Conservation (phyloP, 2,888 invertebrate genomes). For the Oconnorella tubifera region DNA sequence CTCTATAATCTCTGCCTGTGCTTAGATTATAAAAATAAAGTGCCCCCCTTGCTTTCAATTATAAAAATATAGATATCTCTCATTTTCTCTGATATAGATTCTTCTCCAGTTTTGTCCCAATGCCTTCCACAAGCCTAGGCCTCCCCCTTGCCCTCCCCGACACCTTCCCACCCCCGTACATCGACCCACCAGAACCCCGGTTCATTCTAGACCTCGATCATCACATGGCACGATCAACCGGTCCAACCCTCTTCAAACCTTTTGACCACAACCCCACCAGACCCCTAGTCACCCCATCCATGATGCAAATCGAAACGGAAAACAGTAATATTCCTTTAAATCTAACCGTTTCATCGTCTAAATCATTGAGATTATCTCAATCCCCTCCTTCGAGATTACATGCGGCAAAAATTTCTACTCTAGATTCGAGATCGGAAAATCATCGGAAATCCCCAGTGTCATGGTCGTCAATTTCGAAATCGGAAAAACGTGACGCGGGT, state of each 20-base stretch:
- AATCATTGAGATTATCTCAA: no score
- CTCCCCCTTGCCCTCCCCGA: no score
- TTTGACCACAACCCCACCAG: not conserved
- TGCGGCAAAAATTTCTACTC: not conserved
- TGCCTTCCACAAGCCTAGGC: not conserved
- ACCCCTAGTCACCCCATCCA: not conserved
- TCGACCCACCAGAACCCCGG: constrained; percentile 8
- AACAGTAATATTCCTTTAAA: constrained; percentile 10
- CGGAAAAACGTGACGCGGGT: no score
- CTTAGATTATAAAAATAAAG: no score
- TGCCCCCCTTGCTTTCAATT: no score
- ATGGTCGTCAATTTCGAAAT: not conserved
- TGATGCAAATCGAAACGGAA: constrained; percentile 1
- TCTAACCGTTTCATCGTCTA: constrained; percentile 9
- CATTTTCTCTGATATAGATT: no score
- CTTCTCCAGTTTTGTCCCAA: constrained; percentile 16
- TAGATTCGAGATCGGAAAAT: not conserved
- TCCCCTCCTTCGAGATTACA: no score
- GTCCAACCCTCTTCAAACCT: not conserved
- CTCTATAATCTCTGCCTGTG: no score
- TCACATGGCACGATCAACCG: constrained; percentile 14
- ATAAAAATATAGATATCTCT: no score
- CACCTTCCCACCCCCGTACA: not conserved
- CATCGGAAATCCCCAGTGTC: not conserved
- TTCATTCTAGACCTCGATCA: constrained; percentile 17